Conservation (phyloP, 2,797 vertebrate species). For the Microctenopoma lineatum region DNA sequence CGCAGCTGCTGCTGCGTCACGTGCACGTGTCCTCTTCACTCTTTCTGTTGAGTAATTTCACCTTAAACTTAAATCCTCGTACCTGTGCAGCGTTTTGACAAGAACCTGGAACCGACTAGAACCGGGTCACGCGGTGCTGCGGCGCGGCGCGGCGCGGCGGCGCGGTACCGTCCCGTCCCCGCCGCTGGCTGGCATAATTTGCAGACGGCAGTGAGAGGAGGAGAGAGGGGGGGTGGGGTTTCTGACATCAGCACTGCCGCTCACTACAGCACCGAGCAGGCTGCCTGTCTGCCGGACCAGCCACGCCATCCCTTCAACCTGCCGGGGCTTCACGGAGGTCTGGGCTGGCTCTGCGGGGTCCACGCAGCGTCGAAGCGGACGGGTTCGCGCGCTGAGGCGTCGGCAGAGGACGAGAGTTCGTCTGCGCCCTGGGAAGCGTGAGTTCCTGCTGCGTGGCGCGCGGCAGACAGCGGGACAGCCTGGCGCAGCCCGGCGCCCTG, state of each 20-base stretch:
- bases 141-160: too few relatives aligned
- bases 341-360: conserved; percentile 34
- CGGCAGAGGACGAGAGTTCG: conserved; percentile 1
- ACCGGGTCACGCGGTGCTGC: conserved; percentile 13
- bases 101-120: neutral
- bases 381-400: neutral
- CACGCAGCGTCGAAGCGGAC: conserved; percentile 20
- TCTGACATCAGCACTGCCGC: conserved; percentile 72
- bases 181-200: conserved; percentile 36
- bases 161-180: conserved; percentile 15
- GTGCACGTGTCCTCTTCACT: too few relatives aligned
- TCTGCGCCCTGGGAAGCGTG: conserved; percentile 32
- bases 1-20: too few relatives aligned
- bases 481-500: conserved; percentile 34
- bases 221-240: conserved; percentile 73
- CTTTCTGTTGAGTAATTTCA: too few relatives aligned
- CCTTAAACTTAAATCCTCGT: too few relatives aligned
- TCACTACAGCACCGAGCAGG: conserved; percentile 60
- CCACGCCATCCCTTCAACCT: conserved; percentile 59
- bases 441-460: conserved; percentile 37
- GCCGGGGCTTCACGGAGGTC: conserved; percentile 44
- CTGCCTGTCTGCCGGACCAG: conserved; percentile 70
- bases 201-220: conserved; percentile 52
- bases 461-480: conserved; percentile 30
- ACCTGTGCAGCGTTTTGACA: too few relatives aligned